Conservation (phyloP, 2,797 vertebrate genomes). For the Sciurus vulgaris region DNA sequence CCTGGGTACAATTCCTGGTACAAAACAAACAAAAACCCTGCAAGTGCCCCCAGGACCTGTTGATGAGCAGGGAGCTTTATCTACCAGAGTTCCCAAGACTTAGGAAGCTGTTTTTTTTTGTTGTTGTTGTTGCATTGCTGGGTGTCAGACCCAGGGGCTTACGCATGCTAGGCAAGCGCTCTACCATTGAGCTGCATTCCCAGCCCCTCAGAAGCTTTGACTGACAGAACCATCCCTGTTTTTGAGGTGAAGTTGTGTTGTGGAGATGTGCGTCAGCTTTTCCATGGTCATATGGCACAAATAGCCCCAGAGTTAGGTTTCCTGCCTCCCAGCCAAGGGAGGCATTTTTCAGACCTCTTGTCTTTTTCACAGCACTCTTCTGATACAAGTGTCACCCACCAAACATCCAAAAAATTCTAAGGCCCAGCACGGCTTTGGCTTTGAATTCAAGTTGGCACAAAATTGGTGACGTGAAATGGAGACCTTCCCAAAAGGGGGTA, state of each 20-base stretch:
- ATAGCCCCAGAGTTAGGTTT: constrained; percentile 61
- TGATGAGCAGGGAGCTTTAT: constrained; percentile 43
- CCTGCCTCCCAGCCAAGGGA: constrained; percentile 57
- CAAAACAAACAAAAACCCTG: too few species aligned
- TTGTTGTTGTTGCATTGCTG: neutral
- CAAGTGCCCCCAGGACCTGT: neutral
- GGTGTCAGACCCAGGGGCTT: neutral
- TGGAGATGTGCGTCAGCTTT: constrained; percentile 48
- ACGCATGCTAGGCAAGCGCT: neutral
- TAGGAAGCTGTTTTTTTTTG: neutral
- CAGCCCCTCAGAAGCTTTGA: neutral
- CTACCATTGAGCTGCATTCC: neutral
- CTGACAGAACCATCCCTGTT: constrained; percentile 20
- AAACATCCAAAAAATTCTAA: constrained; percentile 68
- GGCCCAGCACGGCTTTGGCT: constrained; percentile 67
- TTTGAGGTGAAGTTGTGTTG: constrained; percentile 46
- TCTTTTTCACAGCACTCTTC: constrained; percentile 59
- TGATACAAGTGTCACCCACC: constrained; percentile 64
- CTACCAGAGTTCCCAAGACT: neutral
- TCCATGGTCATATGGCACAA: neutral
- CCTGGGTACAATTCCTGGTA: too few species aligned
- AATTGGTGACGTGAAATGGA: constrained; percentile 43
- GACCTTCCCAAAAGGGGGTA: constrained; percentile 24
- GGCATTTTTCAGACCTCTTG: constrained; percentile 60
- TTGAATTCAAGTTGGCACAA: constrained; percentile 72